Evolutionary conservation across 2,113 vertebrate genomes (phyloP).

Genomic region (Pungitius pungitius): DNA sequence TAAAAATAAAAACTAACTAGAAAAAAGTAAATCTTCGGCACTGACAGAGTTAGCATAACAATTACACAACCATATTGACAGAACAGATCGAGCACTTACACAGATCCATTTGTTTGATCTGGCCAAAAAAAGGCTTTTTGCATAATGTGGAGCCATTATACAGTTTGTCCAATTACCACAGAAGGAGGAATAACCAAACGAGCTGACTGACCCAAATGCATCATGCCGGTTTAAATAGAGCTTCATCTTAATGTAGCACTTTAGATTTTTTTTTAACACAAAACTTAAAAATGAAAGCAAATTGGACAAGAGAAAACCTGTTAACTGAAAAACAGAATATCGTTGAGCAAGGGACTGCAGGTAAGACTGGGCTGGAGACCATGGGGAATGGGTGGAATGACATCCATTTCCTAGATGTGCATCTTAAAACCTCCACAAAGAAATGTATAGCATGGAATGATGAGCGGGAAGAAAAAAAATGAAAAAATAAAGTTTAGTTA

Average conservation of each 20-base stretch:
- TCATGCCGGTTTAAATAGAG: background rate
- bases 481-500: too few relatives aligned
- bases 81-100: background rate
- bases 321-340: background rate
- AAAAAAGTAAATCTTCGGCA: background rate
- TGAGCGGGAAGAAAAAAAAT: too few relatives aligned
- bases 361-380: background rate
- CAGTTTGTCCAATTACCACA: background rate
- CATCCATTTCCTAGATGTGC: background rate
- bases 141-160: background rate
- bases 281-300: background rate
- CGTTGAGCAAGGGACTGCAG: background rate
- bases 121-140: background rate
- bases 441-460: too few relatives aligned
- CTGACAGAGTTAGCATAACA: background rate
- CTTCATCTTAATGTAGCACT: background rate
- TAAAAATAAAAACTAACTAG: background rate
- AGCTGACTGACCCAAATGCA: background rate
- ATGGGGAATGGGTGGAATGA: background rate
- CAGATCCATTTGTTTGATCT: background rate
- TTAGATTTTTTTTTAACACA: background rate
- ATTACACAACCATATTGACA: background rate
- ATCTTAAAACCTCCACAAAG: background rate
- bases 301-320: background rate
- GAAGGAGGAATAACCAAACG: background rate